phyloP scores from a whole-genome alignment of 2,888 invertebrate genomes.

The Chouioia cunea region DNA sequence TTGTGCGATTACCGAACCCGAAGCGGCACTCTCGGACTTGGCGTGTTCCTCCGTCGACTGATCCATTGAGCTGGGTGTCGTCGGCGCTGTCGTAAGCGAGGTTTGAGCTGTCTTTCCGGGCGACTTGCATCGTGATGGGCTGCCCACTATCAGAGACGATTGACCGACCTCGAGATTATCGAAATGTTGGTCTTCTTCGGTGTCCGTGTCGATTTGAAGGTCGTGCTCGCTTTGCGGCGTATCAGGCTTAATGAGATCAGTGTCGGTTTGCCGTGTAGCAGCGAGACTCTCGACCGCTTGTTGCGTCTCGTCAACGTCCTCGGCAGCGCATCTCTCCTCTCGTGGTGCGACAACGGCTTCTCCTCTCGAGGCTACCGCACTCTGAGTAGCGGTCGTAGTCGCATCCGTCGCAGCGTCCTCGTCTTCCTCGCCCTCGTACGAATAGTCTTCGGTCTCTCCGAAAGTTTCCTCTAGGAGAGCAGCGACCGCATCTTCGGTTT shows the following conservation, averaged over 20 bases:
- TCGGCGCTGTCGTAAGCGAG: slow-evolving; percentile 51
- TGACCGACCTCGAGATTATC: slow-evolving; percentile 71
- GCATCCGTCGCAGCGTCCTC: too few relatives aligned
- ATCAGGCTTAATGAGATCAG: slow-evolving; percentile 80
- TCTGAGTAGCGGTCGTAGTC: too few relatives aligned
- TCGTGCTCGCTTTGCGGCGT: slow-evolving; percentile 89
- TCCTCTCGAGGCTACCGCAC: too few relatives aligned
- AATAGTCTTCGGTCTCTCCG: slow-evolving; percentile 72
- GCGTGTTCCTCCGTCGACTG: too few relatives aligned
- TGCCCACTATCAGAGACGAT: slow-evolving; percentile 72
- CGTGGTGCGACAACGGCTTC: too few relatives aligned
- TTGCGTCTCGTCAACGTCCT: slow-evolving; percentile 86
- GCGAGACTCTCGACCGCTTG: slow-evolving; percentile 87
- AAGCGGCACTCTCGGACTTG: too few relatives aligned
- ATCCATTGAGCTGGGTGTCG: too few relatives aligned
- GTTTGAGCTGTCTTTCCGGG: slow-evolving; percentile 61
- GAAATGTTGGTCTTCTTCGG: slow-evolving; percentile 76
- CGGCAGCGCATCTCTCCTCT: too few relatives aligned
- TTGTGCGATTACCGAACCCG: too few relatives aligned
- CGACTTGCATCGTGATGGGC: slow-evolving; percentile 71
- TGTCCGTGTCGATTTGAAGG: slow-evolving; percentile 87
- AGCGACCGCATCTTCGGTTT: slow-evolving; percentile 92
- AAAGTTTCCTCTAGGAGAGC: slow-evolving; percentile 89
- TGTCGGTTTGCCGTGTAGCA: slow-evolving; percentile 64
- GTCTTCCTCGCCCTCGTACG: slow-evolving; percentile 66